Evolutionary conservation across 1,140 invertebrate species (phyloP).

Genomic region (Drosophila seguyi): DNA sequence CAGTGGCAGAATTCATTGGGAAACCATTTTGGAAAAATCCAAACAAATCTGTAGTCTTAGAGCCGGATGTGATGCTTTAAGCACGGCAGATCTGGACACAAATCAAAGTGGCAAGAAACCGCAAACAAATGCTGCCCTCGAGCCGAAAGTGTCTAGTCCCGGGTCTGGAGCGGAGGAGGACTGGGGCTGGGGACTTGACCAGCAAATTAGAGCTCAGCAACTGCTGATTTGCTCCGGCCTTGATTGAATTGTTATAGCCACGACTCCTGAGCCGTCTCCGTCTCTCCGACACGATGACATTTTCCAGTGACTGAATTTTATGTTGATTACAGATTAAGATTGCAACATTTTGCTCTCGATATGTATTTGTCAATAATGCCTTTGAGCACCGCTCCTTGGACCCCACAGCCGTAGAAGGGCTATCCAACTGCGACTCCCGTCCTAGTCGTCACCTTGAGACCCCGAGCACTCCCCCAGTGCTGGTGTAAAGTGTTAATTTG

Average conservation of each 20-base stretch:
- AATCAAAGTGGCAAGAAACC: constrained; percentile 80
- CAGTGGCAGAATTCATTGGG: constrained; percentile 54
- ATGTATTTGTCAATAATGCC: constrained; percentile 78
- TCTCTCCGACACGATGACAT: constrained; percentile 62
- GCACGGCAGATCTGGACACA: constrained; percentile 66
- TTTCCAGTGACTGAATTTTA: constrained; percentile 82
- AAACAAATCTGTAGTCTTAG: constrained; percentile 16
- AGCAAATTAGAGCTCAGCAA: constrained; percentile 58
- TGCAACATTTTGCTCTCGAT: constrained; percentile 71
- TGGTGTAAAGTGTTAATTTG: constrained; percentile 76
- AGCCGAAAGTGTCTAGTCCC: constrained; percentile 38
- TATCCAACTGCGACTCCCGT: constrained; percentile 31
- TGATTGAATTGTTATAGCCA: constrained; percentile 78
- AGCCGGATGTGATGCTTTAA: constrained; percentile 52
- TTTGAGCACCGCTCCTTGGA: constrained; percentile 67
- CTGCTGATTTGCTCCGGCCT: constrained; percentile 73
- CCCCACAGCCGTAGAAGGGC: constrained; percentile 19
- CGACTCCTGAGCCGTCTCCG: background rate
- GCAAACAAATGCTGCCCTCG: constrained; percentile 72
- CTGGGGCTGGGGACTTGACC: constrained; percentile 11
- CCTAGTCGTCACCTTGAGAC: constrained; percentile 9
- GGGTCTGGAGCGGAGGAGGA: constrained; percentile 13
- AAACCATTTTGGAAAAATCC: constrained; percentile 42
- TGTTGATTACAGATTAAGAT: constrained; percentile 84
- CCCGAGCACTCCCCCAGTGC: constrained; percentile 14